phyloP scores from a whole-genome alignment of 2,888 invertebrate species.

The Archips crataeganus region DNA sequence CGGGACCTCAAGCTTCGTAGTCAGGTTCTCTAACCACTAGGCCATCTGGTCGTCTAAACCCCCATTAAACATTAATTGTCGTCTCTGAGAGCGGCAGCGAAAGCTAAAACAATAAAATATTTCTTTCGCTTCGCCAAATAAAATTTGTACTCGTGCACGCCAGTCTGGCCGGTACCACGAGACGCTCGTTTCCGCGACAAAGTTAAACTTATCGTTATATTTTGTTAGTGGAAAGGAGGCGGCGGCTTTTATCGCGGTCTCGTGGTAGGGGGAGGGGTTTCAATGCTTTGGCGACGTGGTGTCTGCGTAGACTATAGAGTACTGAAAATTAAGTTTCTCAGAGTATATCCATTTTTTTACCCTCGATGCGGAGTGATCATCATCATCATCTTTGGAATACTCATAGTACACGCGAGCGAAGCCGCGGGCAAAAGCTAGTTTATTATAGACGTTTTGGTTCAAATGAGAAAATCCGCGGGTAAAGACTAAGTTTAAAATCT shows the following conservation, averaged over 20 bases:
- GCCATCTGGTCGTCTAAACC: no score
- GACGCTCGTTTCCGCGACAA: constrained; percentile 1
- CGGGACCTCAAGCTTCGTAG: no score
- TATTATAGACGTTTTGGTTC: no score
- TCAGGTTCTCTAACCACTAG: no score
- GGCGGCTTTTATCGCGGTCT: background rate
- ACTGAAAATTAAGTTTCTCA: constrained; percentile 8
- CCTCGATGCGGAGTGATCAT: no score
- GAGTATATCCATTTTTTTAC: background rate
- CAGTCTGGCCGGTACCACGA: constrained; percentile 29
- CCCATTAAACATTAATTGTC: background rate
- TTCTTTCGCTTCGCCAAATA: constrained; percentile 17
- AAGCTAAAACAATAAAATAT: constrained; percentile 15
- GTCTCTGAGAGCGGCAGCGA: background rate
- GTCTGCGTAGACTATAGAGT: constrained; percentile 36
- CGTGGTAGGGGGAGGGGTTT: constrained; percentile 23
- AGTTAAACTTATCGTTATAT: constrained; percentile 2
- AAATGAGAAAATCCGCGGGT: no score
- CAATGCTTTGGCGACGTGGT: constrained; percentile 24
- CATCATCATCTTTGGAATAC: no score
- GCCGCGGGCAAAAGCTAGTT: no score
- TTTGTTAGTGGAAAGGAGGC: background rate
- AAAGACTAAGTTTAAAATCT: background rate
- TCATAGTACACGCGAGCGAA: no score
- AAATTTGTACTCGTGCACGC: constrained; percentile 8